These are phyloP conservation scores for Pteropus rufus DNA, from an alignment of 2,797 vertebrate species.

Conservation along the genomic window DNA sequence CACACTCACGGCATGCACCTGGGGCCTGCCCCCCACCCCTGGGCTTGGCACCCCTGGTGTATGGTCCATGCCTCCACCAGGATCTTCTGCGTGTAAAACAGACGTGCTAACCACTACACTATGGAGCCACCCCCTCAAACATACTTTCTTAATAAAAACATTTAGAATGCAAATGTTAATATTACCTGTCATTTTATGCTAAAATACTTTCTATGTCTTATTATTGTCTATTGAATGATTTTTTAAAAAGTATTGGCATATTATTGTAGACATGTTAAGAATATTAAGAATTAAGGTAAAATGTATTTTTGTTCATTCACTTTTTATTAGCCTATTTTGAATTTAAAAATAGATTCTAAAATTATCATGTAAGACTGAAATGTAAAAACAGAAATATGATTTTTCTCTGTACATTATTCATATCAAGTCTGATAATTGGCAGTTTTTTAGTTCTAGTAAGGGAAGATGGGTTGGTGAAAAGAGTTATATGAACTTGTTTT, in stretches of 20 bases:
- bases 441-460: neutral
- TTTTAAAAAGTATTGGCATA: neutral
- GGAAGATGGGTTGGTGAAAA: slow-evolving; percentile 28
- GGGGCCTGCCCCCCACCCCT: too few relatives aligned
- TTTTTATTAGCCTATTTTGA: slow-evolving; percentile 51
- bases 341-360: slow-evolving; percentile 53
- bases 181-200: slow-evolving; percentile 13
- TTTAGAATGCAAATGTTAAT: neutral
- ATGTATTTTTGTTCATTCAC: slow-evolving; percentile 28
- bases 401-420: slow-evolving; percentile 11
- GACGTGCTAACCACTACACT: too few relatives aligned
- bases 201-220: neutral
- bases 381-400: neutral
- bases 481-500: slow-evolving; percentile 59
- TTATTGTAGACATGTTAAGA: neutral
- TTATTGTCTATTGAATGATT: neutral
- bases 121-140: neutral
- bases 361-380: slow-evolving; percentile 22
- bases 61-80: too few relatives aligned
- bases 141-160: neutral
- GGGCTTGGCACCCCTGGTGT: too few relatives aligned
- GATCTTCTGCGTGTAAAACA: too few relatives aligned
- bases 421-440: neutral
- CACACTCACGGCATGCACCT: too few relatives aligned
- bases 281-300: slow-evolving; percentile 13